A percentile compares a stretch with the other conserved stretches of the same genome.
phyloP scores from a whole-genome alignment of 2,113 vertebrate genomes.

The pig (Sus scrofa) region DNA sequence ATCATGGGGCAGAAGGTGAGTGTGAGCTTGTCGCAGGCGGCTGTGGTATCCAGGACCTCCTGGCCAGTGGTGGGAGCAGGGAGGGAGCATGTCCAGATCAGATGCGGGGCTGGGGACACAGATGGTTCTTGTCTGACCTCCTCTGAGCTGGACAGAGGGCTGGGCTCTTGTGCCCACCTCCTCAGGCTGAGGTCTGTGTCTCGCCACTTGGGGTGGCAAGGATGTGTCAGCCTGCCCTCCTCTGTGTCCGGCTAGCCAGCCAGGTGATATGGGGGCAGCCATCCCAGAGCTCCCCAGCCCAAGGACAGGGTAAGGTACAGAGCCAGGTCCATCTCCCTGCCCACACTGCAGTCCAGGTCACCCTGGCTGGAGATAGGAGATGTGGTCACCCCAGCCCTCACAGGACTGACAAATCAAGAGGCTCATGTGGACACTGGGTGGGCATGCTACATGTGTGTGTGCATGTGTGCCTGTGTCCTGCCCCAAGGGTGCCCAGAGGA shows the following conservation, averaged over 20 bases:
- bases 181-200: not conserved
- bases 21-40: not conserved
- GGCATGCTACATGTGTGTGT: not conserved
- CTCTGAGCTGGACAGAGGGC: not conserved
- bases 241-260: not conserved
- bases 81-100: not conserved
- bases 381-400: not conserved
- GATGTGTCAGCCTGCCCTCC: not conserved
- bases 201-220: not conserved
- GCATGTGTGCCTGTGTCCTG: not conserved
- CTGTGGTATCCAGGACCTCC: not conserved
- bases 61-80: not conserved
- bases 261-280: not conserved
- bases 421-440: not conserved
- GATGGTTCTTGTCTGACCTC: not conserved
- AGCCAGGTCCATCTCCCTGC: not conserved
- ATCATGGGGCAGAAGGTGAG: slow-evolving; percentile 74
- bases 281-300: not conserved
- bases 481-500: not conserved
- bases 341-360: not conserved
- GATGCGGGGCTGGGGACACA: not conserved
- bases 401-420: not conserved
- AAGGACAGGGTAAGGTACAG: too few relatives aligned
- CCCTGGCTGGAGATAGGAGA: not conserved
- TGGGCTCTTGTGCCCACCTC: not conserved